Percentiles rank a stretch among this genome's conserved stretches.
These are phyloP conservation scores for Aricia artaxerxes DNA, from an alignment of 2,888 invertebrate genomes.

Conservation along the genomic window DNA sequence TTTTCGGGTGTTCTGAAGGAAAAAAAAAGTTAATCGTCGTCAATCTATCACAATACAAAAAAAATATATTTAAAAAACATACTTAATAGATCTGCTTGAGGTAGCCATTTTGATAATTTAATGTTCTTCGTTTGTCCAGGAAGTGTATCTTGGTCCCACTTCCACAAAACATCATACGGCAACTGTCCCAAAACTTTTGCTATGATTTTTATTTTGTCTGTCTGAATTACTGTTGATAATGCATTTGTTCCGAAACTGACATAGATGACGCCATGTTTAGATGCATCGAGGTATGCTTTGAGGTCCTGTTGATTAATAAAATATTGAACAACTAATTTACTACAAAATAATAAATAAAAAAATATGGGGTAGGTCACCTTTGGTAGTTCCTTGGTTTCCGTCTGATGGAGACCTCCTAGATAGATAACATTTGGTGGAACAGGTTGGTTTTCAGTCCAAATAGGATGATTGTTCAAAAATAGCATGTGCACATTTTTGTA, in stretches of 20 bases:
- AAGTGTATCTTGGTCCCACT: constrained; percentile 52
- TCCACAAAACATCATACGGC: constrained; percentile 54
- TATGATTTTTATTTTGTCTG: constrained; percentile 15
- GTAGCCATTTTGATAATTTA: constrained; percentile 55
- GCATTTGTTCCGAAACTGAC: constrained; percentile 56
- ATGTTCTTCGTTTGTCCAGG: constrained; percentile 51
- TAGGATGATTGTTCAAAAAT: constrained; percentile 20
- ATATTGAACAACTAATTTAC: not conserved
- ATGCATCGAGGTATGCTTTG: constrained; percentile 48
- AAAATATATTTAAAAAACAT: constrained; percentile 38
- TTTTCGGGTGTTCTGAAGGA: constrained; percentile 43
- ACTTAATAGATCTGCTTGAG: constrained; percentile 53
- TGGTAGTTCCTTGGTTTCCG: constrained; percentile 10
- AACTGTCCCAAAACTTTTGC: constrained; percentile 11
- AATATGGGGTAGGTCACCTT: not conserved
- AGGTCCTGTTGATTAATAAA: constrained; percentile 45
- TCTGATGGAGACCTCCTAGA: constrained; percentile 28
- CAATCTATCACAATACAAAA: not conserved
- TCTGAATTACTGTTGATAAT: constrained; percentile 17
- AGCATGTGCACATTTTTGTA: constrained; percentile 27
- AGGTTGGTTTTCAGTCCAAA: constrained; percentile 33
- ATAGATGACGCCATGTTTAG: constrained; percentile 53
- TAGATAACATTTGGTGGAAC: constrained; percentile 10
- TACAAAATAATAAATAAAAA: not conserved
- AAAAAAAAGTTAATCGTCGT: not conserved